Evolutionary conservation across 2,888 invertebrate species (phyloP).

Genomic region (Callyntrura sp.): DNA sequence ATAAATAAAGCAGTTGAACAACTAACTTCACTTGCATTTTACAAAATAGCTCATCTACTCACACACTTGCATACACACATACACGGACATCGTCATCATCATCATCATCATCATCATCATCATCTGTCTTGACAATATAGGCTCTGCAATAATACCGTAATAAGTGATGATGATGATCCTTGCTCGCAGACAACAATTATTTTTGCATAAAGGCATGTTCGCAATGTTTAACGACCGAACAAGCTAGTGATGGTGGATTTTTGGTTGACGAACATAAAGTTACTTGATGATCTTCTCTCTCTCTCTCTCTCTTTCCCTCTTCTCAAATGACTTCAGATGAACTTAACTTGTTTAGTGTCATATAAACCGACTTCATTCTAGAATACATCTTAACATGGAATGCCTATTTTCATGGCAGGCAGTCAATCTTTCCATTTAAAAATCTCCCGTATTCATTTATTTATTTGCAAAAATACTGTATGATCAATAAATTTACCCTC

Average conservation of each 20-base stretch:
- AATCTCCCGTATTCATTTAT: slow-evolving; percentile 27
- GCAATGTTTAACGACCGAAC: neutral
- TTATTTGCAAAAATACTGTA: slow-evolving; percentile 32
- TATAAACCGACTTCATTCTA: neutral
- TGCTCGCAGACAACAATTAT: slow-evolving; percentile 32
- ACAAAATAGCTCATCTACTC: too few species aligned
- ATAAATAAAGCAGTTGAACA: slow-evolving; percentile 23
- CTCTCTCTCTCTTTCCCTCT: too few species aligned
- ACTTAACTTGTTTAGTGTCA: slow-evolving; percentile 41
- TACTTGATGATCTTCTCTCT: neutral
- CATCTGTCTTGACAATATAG: neutral
- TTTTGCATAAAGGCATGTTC: slow-evolving; percentile 14
- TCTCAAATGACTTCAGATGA: neutral
- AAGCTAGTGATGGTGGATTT: too few species aligned
- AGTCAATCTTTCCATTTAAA: slow-evolving; percentile 22
- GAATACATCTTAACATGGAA: slow-evolving; percentile 16
- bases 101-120: too few species aligned
- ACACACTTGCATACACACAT: too few species aligned
- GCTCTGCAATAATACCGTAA: slow-evolving; percentile 38
- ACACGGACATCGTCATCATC: too few species aligned
- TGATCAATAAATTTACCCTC: neutral
- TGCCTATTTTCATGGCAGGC: neutral
- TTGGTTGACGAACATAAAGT: slow-evolving; percentile 24
- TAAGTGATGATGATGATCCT: neutral
- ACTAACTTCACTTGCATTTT: too few species aligned